Base-by-base conservation (phyloP, 2,888 invertebrate species). In the Nomada ferruginata region DNA sequence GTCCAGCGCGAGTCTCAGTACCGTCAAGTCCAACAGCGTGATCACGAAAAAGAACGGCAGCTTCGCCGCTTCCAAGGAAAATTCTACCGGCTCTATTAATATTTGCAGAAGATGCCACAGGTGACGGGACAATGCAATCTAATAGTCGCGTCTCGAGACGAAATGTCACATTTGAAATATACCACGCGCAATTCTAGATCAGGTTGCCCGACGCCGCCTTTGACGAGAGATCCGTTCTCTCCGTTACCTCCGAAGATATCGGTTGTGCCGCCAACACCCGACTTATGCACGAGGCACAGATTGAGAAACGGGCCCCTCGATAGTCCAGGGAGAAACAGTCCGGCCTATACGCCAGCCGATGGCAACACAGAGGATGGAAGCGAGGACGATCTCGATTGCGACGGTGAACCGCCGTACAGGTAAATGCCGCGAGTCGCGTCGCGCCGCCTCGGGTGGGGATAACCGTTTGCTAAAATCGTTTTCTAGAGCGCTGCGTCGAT, bases 241-340 rank as follows among this genome's bases (percentile, higher is more conserved):
- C 94, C 94, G 50, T 88, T 94, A 50, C 94, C 96, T 85, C 96
- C 96, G 77, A 96, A 96, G 90, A 97, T 97, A 90, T 95, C 97
- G 63, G 96, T 97, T 80, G 95, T 97, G 77, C 97, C 97, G 78
- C 96, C 97, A 36, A 97, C 97, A 1, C 97, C 97, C 3, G 97
- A 97, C 89, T 94, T 92, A 7, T 91, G 91, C 73, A 88, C 90
- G 55, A 91, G 89, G 59, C 90, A 91, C 61, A 91, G 92, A 79
- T 74, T 92, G 26, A 86, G 90, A 36, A 93, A 91, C 72, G 91
- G 92, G 3, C 64, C 90, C 68, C 87, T 90, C 75, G 93, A 93
- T 74, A 93, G 92, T 74, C 92, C 93, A 7, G 90, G 92, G 23
- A 89, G 91, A 20, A 92, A 91, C 63, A 93, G 92, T 83, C 91